Evolutionary conservation across 2,113 vertebrate genomes (phyloP).

Genomic region (Sisor rabdophorus): DNA sequence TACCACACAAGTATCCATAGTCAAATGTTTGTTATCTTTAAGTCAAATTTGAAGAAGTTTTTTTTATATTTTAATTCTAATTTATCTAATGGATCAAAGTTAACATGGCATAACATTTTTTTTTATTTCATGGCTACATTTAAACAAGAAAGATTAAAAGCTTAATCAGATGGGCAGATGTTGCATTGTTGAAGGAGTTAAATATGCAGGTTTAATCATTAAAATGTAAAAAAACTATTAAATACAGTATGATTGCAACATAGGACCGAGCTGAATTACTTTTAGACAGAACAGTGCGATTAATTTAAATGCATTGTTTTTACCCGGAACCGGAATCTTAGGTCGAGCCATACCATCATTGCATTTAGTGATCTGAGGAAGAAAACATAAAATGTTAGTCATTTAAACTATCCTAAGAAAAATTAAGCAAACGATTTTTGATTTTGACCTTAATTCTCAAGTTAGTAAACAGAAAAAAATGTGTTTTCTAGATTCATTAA

Average conservation of each 20-base stretch:
- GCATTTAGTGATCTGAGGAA: conserved; percentile 28
- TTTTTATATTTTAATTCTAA: too few species aligned
- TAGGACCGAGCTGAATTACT: neutral
- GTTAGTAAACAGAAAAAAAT: neutral
- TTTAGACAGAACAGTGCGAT: conserved; percentile 5
- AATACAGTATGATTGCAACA: neutral
- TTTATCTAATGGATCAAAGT: too few species aligned
- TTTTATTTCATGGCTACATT: too few species aligned
- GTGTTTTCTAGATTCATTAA: neutral
- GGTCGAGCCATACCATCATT: conserved; percentile 24
- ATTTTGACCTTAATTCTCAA: neutral
- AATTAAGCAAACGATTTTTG: too few species aligned
- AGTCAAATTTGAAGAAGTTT: too few species aligned
- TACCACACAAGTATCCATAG: neutral
- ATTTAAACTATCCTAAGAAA: neutral
- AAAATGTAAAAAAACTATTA: neutral
- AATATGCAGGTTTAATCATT: neutral
- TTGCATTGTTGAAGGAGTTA: neutral
- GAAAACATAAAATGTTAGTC: neutral
- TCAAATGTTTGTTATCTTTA: too few species aligned
- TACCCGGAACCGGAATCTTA: conserved; percentile 36
- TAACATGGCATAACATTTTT: too few species aligned
- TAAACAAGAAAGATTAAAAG: too few species aligned
- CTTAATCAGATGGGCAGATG: too few species aligned
- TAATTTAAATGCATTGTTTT: conserved; percentile 25